Base-by-base conservation (phyloP, 2,888 invertebrate species). In the Parnassius orleans region DNA sequence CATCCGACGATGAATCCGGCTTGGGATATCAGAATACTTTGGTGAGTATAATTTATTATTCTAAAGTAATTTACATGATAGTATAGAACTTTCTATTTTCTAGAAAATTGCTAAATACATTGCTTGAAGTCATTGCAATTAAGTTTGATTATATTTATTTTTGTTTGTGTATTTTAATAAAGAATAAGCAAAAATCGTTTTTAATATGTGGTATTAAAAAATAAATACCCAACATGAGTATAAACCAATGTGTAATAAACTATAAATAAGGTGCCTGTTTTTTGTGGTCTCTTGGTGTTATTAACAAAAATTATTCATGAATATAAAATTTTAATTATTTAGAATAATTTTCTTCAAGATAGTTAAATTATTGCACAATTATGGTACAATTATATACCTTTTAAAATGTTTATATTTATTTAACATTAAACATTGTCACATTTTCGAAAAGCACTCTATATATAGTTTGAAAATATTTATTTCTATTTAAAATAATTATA, bases 1-100 rank as follows among this genome's bases (percentile, higher is more conserved):
- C 83, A 46, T 92, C 90, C 2, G 93, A 93, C 74, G 93, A 94
- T 73, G 93, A 93, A 71, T 89, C 93, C 64, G 95, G 95, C 64
- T 84, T 95, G 76, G 95, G 95, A 58, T 94, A 94, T 74, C 94
- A 94, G 79, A 94, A 94, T 72, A 94, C 94, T 53, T 93, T 94
- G 93, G 94, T 94, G 74, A 94, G 94, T 92, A 52, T 63, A 66
- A 69, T 60, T 60, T 67, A 60, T 72, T 65, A 64, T 54, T 7
- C 9, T n/a, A 2, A 46, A 42, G 66, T 70, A 33, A 33, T 33
- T 33, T 33, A 5, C 33, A 7, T 33, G 33, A 33, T 33, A 33
- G 7, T 33, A 7, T 7, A 33, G 33, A 33, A 84, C 84, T 87
- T 87, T 84, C 83, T 86, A 78, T 75, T 81, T 80, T 80, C 75